Conservation (phyloP, 2,113 vertebrate genomes). For the Pithys albifrons region DNA sequence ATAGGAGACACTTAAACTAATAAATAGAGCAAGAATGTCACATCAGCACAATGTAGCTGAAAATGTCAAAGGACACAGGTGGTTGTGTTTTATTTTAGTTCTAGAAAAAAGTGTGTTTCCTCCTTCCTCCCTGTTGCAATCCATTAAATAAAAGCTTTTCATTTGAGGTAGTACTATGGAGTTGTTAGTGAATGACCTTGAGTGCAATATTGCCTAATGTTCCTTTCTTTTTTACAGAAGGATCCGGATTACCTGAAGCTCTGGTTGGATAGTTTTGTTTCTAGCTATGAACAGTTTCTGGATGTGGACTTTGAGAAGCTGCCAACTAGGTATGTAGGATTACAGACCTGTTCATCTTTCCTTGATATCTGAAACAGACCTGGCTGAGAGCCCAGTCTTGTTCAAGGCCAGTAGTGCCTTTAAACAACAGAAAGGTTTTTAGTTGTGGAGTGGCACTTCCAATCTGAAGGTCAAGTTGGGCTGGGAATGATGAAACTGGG, state of each 20-base stretch:
- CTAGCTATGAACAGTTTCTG: conserved; percentile 92
- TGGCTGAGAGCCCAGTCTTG: neutral
- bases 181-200: neutral
- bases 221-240: conserved; percentile 77
- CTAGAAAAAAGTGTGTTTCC: neutral
- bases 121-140: neutral
- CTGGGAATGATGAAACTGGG: neutral
- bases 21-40: neutral
- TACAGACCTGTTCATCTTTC: neutral
- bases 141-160: neutral
- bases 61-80: neutral
- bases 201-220: neutral
- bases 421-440: neutral
- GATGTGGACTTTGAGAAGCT: conserved; percentile 97
- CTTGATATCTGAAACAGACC: neutral
- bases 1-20: neutral
- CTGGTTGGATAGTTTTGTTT: conserved; percentile 96
- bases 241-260: conserved; percentile 96
- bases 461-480: neutral
- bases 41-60: neutral
- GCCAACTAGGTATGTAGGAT: conserved; percentile 85
- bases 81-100: neutral
- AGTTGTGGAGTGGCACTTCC: neutral
- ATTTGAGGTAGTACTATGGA: neutral
- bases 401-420: neutral